Evolutionary conservation across 1,140 invertebrate species (phyloP), one percentile per base, ranked within the genome.

Genomic region (Leptopilina boulardi): DNA sequence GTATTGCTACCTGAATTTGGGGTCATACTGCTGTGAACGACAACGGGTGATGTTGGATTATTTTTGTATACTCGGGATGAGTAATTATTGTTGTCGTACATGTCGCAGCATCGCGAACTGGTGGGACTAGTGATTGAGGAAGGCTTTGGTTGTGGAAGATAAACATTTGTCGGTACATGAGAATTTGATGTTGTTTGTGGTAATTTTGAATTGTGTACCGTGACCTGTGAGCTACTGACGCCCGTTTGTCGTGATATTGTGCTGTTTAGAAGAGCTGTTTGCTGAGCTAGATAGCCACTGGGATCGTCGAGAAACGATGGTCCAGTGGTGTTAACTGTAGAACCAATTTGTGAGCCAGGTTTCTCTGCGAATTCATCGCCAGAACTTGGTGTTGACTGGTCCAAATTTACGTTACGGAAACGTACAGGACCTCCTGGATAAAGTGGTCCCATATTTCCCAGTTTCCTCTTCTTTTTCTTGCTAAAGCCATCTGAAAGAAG

Each of bases 301-400:
- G 96, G 96, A 89, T 98, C 96, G 81, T 98, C 96, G 91, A 97
- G 94, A 84, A 97, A 97, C 44, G 94, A 95, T 1, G 94, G 94
- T 77, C 91, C 91, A n/a, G 88, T 88, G 75, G 78, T 90, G 80
- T 79, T 87, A 5, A 86, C 84, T 0, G 82, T 88, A 3, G 86
- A 86, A 15, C 86, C 86, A 73, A 85, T 87, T 84, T 85, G 87
- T 81, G 83, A 87, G 51, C 83, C 86, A 26, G 81, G 87, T 30
- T 90, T 90, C 5, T 91, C 89, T 18, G 77, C 82, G 30, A 88
- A 90, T n/a, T 90, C 89, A 21, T 90, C 87, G 54, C 77, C 66
- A 80, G 85, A 81, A 11, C 75, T 91, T 81, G 41, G 82, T 59
- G 66, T 89, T 71, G 41, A 82, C 4, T 73, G 71, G 3, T 83